A percentile compares a stretch with the other conserved stretches of the same genome.
These are phyloP conservation scores for Neoniphon sammara DNA, from an alignment of 2,797 vertebrate species.

Conservation along the genomic window DNA sequence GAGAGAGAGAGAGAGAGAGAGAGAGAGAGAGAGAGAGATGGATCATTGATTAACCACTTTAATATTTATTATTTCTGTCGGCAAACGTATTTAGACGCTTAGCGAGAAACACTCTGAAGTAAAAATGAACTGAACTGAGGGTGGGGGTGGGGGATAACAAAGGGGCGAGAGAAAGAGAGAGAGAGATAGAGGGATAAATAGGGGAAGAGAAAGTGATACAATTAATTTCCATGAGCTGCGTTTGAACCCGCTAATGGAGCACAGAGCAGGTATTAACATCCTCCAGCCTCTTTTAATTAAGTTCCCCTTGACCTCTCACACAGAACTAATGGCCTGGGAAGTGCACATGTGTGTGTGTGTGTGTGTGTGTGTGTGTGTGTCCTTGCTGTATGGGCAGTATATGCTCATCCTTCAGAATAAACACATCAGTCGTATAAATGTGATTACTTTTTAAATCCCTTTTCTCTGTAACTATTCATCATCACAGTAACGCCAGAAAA, in stretches of 20 bases:
- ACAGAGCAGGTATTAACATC: constrained; percentile 46
- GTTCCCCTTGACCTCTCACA: constrained; percentile 51
- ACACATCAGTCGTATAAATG: no score
- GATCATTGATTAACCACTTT: no score
- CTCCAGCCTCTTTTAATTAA: constrained; percentile 59
- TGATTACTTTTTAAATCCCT: not conserved
- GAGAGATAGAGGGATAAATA: constrained; percentile 4
- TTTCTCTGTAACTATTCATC: not conserved
- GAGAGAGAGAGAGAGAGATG: no score
- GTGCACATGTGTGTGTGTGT: constrained; percentile 4
- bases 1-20: no score
- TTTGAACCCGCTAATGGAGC: constrained; percentile 62
- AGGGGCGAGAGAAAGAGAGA: not conserved
- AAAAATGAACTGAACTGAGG: not conserved
- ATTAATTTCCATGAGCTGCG: constrained; percentile 33
- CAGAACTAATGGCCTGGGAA: constrained; percentile 25
- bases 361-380: not conserved
- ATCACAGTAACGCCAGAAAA: not conserved
- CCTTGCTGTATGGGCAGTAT: no score
- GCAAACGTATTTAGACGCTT: not conserved
- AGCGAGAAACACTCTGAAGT: constrained; percentile 17
- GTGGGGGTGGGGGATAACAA: not conserved
- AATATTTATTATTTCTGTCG: no score
- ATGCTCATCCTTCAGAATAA: no score
- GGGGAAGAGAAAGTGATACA: constrained; percentile 23